Evolutionary conservation across 1,140 invertebrate genomes (phyloP).

Genomic region (Cryptotermes secundus): DNA sequence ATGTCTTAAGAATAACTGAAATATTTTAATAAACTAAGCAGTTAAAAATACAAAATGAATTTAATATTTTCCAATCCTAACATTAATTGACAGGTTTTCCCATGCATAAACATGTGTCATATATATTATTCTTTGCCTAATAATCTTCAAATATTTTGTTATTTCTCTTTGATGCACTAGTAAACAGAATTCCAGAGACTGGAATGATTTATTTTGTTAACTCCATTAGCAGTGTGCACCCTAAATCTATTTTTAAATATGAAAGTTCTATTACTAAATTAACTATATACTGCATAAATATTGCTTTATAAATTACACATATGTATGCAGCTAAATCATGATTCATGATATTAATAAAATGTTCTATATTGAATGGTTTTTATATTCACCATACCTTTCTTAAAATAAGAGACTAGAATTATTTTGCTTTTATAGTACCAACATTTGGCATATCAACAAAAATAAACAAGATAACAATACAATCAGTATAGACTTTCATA

Average conservation of each 20-base stretch:
- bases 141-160: neutral
- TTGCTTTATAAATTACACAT: conserved; percentile 12
- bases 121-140: neutral
- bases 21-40: neutral
- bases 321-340: neutral
- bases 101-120: neutral
- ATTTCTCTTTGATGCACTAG: neutral
- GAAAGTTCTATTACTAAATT: neutral
- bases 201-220: neutral
- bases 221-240: neutral
- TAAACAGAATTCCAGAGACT: neutral
- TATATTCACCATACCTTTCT: neutral
- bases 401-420: neutral
- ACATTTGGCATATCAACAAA: conserved; percentile 2
- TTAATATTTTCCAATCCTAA: neutral
- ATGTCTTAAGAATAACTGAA: neutral
- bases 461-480: conserved; percentile 17
- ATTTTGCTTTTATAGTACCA: neutral
- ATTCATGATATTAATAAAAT: neutral
- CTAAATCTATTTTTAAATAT: neutral
- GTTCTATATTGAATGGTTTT: neutral
- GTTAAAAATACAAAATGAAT: neutral
- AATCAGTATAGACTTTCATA: neutral
- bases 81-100: neutral
- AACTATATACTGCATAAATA: neutral